Evolutionary conservation across 2,113 vertebrate genomes (phyloP), one percentile per base, ranked within the genome.

Genomic region (Hypocryptadius cinnamomeus): DNA sequence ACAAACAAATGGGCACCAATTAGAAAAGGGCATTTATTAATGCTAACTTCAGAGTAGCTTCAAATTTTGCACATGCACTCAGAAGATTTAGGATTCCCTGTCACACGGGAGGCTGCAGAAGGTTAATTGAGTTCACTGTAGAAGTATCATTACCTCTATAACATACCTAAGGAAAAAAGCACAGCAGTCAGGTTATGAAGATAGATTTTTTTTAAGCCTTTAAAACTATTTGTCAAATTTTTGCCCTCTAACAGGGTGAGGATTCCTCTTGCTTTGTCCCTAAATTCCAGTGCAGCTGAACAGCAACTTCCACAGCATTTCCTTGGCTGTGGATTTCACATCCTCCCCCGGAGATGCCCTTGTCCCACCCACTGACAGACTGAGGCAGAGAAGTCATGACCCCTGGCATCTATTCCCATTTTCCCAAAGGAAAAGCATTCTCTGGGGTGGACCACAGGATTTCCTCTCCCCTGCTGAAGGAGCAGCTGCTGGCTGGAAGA

Each of bases 51-150:
- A 86, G 53, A 90, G 37, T 11, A 80, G 61, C 79, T 94, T 96
- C 92, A 81, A 86, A 90, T 91, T 66, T 86, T 84, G 73, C 64
- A 78, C 64, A 31, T 11, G 25, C 57, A 51, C 37, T 79, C 87
- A 83, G 68, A 90, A 90, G 93, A 94, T 94, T 95, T 94, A 96
- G 92, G 93, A 90, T 57, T 71, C 76, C 53, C 72, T 72, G 83
- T 93, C 95, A 84, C 82, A 91, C 0, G 1, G 79, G 78, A 95
- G 85, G 85, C 83, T 90, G 61, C 72, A 80, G 90, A 79, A 95
- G 94, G 96, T 94, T 95, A 94, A 95, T 96, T 94, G 90, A 95
- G 94, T 95, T 96, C 94, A 92, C 79, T 15, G 65, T 24, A 71
- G 91, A 96, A 71, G 79, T 92, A 94, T 92, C 93, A 85, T 94